These are phyloP conservation scores for Callyntrura sp. DNA, from an alignment of 2,888 invertebrate genomes.

Conservation along the genomic window DNA sequence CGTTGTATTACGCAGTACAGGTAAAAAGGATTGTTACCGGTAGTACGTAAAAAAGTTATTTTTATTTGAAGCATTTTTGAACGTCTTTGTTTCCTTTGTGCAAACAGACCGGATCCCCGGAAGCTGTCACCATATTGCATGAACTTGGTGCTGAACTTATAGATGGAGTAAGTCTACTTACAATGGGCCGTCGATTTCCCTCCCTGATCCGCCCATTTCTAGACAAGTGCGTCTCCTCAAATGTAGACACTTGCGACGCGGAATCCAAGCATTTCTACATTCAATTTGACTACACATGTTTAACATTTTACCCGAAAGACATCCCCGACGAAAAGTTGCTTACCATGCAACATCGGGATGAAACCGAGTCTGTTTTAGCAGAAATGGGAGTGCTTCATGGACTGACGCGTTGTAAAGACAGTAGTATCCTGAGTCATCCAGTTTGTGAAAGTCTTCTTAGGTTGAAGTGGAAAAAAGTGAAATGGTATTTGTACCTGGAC, in stretches of 20 bases:
- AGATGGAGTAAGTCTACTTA: conserved; percentile 83
- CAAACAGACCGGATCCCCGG: conserved; percentile 83
- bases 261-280: conserved; percentile 84
- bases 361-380: conserved; percentile 83
- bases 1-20: conserved; percentile 83
- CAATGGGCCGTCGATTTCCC: conserved; percentile 83
- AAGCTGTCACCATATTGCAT: conserved; percentile 82
- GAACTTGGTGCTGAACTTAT: conserved; percentile 83
- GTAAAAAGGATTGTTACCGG: conserved; percentile 44
- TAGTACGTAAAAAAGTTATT: too few species aligned
- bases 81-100: neutral
- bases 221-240: conserved; percentile 83
- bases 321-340: conserved; percentile 83
- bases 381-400: conserved; percentile 84
- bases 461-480: conserved; percentile 84
- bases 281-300: conserved; percentile 84
- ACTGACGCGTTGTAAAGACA: conserved; percentile 83
- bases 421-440: conserved; percentile 84
- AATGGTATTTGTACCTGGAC: conserved; percentile 84
- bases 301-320: conserved; percentile 83
- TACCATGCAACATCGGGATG: conserved; percentile 83
- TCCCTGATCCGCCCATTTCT: conserved; percentile 82
- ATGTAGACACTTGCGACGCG: conserved; percentile 83
- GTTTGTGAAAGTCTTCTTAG: conserved; percentile 84
- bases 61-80: too few species aligned